phyloP scores from a whole-genome alignment of 2,888 invertebrate species.

The Creontiades dilutus region DNA sequence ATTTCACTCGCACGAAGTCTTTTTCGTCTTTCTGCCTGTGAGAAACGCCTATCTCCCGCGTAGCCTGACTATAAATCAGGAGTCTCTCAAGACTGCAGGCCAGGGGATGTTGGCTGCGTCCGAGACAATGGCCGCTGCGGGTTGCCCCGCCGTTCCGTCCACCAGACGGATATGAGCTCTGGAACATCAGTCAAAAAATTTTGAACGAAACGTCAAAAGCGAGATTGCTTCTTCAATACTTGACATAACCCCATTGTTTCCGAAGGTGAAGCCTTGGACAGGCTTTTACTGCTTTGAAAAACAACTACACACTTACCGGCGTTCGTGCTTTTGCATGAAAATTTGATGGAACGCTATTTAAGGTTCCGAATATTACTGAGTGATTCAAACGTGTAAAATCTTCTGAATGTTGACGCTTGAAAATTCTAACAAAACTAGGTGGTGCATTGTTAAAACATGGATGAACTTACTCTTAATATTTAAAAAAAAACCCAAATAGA shows the following conservation, averaged over 20 bases:
- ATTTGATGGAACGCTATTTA: too few relatives aligned
- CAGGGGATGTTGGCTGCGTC: not conserved
- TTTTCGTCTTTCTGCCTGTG: constrained; percentile 8
- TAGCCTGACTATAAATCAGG: constrained; percentile 20
- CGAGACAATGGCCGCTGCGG: constrained; percentile 30
- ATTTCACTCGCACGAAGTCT: constrained; percentile 27
- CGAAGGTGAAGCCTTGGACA: not conserved
- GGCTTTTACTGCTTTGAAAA: not conserved
- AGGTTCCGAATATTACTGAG: not conserved
- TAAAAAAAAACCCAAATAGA: too few relatives aligned
- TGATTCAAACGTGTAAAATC: not conserved
- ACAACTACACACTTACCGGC: constrained; percentile 3
- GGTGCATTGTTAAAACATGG: too few relatives aligned
- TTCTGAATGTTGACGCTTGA: too few relatives aligned
- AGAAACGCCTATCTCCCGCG: not conserved
- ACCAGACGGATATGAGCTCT: not conserved
- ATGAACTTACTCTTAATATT: too few relatives aligned
- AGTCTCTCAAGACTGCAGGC: not conserved
- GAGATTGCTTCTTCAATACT: constrained; percentile 11
- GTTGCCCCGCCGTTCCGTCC: not conserved
- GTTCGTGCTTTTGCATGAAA: constrained; percentile 6
- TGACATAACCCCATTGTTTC: not conserved
- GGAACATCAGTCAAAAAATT: constrained; percentile 16
- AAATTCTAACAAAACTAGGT: too few relatives aligned
- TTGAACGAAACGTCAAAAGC: not conserved